Conservation (phyloP, 2,113 vertebrate genomes). For the Meles meles region DNA sequence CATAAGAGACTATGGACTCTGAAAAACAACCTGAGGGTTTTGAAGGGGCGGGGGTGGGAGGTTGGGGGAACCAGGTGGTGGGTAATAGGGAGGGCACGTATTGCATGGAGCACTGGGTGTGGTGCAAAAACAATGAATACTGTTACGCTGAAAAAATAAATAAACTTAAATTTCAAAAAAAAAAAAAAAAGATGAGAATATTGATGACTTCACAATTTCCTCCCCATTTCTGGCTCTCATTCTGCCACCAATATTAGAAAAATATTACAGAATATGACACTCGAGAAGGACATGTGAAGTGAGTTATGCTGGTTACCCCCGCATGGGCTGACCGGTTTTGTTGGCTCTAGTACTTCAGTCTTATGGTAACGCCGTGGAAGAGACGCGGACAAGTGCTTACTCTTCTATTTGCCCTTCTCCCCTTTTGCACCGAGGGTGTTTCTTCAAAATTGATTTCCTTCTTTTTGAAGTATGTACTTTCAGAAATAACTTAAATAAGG, state of each 20-base stretch:
- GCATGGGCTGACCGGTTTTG: accelerated
- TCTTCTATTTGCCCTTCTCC: neutral
- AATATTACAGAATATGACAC: too few relatives aligned
- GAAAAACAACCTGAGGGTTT: too few relatives aligned
- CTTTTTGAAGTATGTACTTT: neutral
- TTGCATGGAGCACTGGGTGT: too few relatives aligned
- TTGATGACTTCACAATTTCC: neutral
- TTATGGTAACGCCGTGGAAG: neutral
- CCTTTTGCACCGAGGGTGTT: neutral
- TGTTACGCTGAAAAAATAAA: too few relatives aligned
- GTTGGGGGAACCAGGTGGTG: too few relatives aligned
- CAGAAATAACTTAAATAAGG: neutral
- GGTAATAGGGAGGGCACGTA: too few relatives aligned
- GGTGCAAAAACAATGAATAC: too few relatives aligned
- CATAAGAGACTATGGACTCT: too few relatives aligned
- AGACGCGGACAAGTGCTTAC: neutral
- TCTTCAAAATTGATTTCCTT: neutral
- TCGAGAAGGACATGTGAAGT: neutral
- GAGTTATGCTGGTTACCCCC: accelerated
- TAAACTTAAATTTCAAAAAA: too few relatives aligned
- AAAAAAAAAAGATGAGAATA: neutral
- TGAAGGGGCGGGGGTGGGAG: too few relatives aligned
- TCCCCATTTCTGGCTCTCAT: neutral
- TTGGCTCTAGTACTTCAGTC: neutral
- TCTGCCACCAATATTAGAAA: neutral